Evolutionary conservation across 2,113 vertebrate species (phyloP).

Genomic region (Hydrochoerus hydrochaeris): DNA sequence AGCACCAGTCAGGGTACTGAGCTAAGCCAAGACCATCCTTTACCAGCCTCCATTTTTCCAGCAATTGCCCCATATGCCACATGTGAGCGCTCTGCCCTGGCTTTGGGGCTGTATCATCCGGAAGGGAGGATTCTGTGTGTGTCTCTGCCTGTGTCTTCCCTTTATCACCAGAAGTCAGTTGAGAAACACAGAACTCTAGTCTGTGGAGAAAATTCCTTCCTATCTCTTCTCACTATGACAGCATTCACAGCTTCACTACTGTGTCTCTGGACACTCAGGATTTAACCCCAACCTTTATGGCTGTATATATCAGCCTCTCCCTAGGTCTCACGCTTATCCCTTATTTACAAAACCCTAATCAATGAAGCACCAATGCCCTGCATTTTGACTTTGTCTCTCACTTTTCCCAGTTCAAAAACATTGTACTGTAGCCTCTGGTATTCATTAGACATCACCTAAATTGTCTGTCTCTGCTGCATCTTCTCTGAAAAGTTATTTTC

Average conservation of each 20-base stretch:
- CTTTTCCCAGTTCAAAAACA: neutral
- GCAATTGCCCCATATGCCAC: neutral
- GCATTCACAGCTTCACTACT: neutral
- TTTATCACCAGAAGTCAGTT: neutral
- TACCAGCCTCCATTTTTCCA: neutral
- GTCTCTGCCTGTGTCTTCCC: neutral
- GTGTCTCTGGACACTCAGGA: neutral
- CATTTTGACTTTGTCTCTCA: neutral
- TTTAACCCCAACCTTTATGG: neutral
- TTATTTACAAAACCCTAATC: neutral
- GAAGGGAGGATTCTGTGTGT: neutral
- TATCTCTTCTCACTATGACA: neutral
- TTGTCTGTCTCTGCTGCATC: neutral
- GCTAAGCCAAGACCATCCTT: neutral
- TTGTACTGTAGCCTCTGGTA: neutral
- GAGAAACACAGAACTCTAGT: neutral
- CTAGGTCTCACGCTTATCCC: neutral
- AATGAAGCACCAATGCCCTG: neutral
- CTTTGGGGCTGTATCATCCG: neutral
- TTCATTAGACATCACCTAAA: neutral
- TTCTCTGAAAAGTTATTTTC: conserved; percentile 1
- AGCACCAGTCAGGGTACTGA: neutral
- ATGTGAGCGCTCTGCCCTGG: neutral
- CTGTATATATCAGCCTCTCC: neutral
- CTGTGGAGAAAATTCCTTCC: neutral